Base-by-base conservation (phyloP, 1,140 invertebrate genomes). In the Ridgeia piscesae region DNA sequence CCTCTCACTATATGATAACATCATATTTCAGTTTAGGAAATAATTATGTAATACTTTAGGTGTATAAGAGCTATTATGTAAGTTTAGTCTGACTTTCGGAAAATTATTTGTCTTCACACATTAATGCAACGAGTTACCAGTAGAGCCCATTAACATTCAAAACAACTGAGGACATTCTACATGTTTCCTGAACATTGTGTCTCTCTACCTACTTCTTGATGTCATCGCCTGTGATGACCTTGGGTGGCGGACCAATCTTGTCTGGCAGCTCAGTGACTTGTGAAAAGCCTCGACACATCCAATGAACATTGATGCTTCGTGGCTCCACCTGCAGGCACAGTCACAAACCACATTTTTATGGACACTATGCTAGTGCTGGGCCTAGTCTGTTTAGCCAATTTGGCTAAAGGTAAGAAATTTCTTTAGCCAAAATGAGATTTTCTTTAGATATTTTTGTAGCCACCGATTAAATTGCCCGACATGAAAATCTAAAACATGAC, bases 241-340 rank as follows among this genome's bases (percentile, higher is more conserved):
- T 97, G 96, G 50, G 96, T 94, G 93, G 97, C 96, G 88, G 96
- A 96, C 9, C 97, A 96, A 93, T 97, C 96, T 92, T 94, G 88
- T 92, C 92, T 33, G 92, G 77, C 6, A 97, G 35, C 97, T 97
- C 58, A 21, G 58, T 77, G 58, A 77, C 58, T 77, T 77, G 58
- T 77, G 58, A 77, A 92, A 97, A 97, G 0, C 97, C 97, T 92
- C 97, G 96, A 94, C 97, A 98, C 91, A 98, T 97, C 98, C 98
- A 98, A 94, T 98, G 97, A 0, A 98, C 97, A 35, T 97, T 97
- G 0, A 98, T 97, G 94, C 96, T 97, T 92, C 96, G 96, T 0
- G 97, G 97, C 93, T 97, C 96, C 1, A 97, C 96, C 94, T 97
- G 58, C 58, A 77, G 58, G 58, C 58, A 77, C 58, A 77, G 4